phyloP scores from a whole-genome alignment of 2,113 vertebrate species.

The Eubucco bourcierii region DNA sequence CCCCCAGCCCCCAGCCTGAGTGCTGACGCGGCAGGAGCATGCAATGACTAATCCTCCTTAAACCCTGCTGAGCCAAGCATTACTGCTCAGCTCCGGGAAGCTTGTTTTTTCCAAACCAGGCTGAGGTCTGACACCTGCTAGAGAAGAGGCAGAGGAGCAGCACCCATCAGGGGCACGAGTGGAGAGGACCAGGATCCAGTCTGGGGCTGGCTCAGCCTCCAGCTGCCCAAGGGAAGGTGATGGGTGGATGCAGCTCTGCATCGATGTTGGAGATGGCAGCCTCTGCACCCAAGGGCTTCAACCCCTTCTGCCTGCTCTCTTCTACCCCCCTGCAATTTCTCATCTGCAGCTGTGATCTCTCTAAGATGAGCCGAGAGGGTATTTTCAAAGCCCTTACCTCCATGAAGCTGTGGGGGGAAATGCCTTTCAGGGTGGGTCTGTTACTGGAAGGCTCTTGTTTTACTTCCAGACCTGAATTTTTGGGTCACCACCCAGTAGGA shows the following conservation, averaged over 20 bases:
- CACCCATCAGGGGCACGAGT: background rate
- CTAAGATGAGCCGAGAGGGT: background rate
- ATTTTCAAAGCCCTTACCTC: background rate
- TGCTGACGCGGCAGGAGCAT: background rate
- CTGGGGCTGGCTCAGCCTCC: background rate
- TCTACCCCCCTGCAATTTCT: background rate
- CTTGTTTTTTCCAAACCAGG: background rate
- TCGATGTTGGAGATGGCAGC: accelerated
- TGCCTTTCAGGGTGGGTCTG: background rate
- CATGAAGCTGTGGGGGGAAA: background rate
- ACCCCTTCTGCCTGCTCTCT: background rate
- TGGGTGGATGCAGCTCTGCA: background rate
- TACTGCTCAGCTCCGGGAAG: background rate
- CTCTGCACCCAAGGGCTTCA: background rate
- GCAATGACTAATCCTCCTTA: conserved; percentile 41
- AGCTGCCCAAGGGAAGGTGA: too few species aligned
- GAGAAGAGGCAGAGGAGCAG: background rate
- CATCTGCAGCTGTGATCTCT: background rate
- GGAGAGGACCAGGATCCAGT: background rate
- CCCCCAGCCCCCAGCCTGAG: background rate
- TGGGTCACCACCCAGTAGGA: background rate
- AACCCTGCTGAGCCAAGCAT: conserved; percentile 34
- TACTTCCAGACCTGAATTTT: background rate
- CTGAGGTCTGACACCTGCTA: accelerated
- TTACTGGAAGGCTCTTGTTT: background rate